Evolutionary conservation across 2,797 vertebrate species (phyloP).

Genomic region (Melanogrammus aeglefinus): DNA sequence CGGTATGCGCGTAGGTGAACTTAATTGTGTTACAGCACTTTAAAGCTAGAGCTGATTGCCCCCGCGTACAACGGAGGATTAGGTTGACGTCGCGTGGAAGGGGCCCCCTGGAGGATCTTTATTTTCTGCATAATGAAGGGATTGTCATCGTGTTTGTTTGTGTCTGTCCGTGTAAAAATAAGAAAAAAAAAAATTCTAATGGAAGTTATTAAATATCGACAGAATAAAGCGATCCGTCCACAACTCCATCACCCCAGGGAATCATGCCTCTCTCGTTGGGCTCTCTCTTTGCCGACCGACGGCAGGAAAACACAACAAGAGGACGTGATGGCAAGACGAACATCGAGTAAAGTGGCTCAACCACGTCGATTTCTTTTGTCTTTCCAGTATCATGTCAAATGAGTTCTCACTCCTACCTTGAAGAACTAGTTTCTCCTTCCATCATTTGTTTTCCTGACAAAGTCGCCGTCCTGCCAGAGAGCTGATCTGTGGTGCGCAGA

Average conservation of each 20-base stretch:
- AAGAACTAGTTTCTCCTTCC: not conserved
- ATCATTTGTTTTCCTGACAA: not conserved
- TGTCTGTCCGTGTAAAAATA: no score
- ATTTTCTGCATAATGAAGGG: no score
- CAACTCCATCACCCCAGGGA: not conserved
- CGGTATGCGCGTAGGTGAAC: not conserved
- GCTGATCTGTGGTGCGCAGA: not conserved
- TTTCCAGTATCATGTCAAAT: not conserved
- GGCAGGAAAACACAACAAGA: not conserved
- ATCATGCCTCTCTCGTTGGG: not conserved
- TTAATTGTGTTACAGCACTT: no score
- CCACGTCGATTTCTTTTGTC: not conserved
- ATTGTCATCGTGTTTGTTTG: no score
- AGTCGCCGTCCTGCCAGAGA: not conserved
- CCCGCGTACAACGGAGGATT: no score
- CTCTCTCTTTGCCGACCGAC: not conserved
- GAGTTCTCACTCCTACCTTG: not conserved
- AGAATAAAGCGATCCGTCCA: not conserved
- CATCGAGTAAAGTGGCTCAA: no score
- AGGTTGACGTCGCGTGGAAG: no score
- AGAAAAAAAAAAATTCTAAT: not conserved
- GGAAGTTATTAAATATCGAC: not conserved
- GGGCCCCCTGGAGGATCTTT: no score
- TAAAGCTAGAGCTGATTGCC: no score
- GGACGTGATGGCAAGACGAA: not conserved